A percentile compares a stretch with the other conserved stretches of the same genome.
Evolutionary conservation across 2,797 vertebrate genomes (phyloP).

Genomic region (Calcarius lapponicus): DNA sequence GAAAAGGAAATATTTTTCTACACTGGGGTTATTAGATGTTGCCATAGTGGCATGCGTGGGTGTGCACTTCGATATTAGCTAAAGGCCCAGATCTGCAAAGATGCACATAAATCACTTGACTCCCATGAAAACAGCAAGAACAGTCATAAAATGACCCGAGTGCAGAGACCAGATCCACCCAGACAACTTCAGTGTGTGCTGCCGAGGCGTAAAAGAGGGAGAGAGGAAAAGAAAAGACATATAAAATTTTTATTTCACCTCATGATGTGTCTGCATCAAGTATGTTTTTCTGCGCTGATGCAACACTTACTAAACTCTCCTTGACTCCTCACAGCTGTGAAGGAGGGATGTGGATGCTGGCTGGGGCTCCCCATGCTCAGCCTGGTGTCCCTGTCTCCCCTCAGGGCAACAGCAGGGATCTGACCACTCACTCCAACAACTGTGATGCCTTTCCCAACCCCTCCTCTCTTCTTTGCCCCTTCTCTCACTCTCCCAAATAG

Average conservation of each 20-base stretch:
- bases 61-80: not conserved
- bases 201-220: not conserved
- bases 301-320: not conserved
- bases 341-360: not conserved
- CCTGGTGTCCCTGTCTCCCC: not conserved
- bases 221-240: not conserved
- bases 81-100: constrained; percentile 3
- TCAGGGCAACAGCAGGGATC: fast-evolving
- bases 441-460: fast-evolving
- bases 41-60: constrained; percentile 9
- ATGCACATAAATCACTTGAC: constrained; percentile 7
- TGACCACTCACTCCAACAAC: not conserved
- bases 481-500: not conserved
- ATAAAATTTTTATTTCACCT: not conserved
- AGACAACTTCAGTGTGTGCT: not conserved
- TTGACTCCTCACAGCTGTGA: not conserved
- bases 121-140: constrained; percentile 9
- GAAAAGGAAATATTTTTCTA: constrained; percentile 59
- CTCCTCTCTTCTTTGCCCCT: not conserved
- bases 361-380: fast-evolving
- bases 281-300: not conserved
- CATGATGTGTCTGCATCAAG: not conserved
- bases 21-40: not conserved
- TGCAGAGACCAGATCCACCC: not conserved
- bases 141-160: not conserved